Percentiles rank a stretch among this genome's conserved stretches.
These are phyloP conservation scores for Malurus melanocephalus DNA, from an alignment of 2,113 vertebrate genomes.

Conservation along the genomic window DNA sequence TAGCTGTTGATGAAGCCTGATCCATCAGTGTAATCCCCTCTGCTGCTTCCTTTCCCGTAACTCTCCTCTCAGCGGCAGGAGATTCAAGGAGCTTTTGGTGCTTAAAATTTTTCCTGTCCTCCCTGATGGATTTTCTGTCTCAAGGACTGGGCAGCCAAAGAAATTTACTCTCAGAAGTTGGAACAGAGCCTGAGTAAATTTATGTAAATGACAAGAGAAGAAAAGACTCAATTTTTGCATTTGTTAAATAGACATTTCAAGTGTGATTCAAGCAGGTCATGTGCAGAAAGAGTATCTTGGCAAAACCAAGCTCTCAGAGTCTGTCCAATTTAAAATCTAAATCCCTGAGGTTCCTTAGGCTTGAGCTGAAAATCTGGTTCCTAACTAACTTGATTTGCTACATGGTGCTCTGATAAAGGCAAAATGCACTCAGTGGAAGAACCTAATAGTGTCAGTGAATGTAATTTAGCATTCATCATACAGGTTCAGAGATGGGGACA, in stretches of 20 bases:
- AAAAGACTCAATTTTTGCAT: not conserved
- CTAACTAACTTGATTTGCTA: not conserved
- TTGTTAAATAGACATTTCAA: not conserved
- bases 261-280: not conserved
- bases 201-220: not conserved
- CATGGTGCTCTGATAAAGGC: not conserved
- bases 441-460: fast-evolving
- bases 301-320: not conserved
- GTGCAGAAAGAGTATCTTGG: not conserved
- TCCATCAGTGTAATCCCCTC: not conserved
- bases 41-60: not conserved
- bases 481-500: not conserved
- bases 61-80: not conserved
- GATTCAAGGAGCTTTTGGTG: not conserved
- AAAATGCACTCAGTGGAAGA: not conserved
- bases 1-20: not conserved
- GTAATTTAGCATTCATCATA: fast-evolving
- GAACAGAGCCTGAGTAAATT: not conserved
- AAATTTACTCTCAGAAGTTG: not conserved
- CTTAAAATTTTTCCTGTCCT: not conserved
- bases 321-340: not conserved
- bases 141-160: not conserved
- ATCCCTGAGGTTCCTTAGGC: not conserved
- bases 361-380: not conserved
- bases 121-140: not conserved